A percentile compares a stretch with the other conserved stretches of the same genome.
Evolutionary conservation across 2,797 vertebrate species (phyloP).

Genomic region (Sciurus vulgaris): DNA sequence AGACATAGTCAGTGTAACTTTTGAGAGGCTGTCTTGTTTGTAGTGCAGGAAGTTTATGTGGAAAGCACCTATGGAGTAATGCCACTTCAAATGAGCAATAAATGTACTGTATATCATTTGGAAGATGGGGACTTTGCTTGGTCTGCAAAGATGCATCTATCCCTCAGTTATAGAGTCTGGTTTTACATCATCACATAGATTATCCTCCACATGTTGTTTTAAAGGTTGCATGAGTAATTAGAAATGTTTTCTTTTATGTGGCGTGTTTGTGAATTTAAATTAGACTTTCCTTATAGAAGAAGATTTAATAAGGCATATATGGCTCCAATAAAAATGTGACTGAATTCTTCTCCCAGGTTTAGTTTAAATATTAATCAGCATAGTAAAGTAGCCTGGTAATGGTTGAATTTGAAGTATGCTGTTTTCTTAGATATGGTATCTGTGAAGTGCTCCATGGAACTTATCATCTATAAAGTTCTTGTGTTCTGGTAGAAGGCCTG

Average conservation of each 20-base stretch:
- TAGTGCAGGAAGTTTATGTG: constrained; percentile 17
- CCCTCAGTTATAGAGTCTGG: constrained; percentile 41
- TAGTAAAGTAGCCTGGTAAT: not conserved
- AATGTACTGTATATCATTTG: constrained; percentile 29
- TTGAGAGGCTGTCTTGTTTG: constrained; percentile 42
- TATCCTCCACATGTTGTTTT: too few species aligned
- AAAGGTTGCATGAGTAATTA: too few species aligned
- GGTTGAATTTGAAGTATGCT: not conserved
- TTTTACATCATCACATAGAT: not conserved
- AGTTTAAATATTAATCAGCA: not conserved
- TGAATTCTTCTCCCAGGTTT: not conserved
- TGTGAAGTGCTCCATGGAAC: not conserved
- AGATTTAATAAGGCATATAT: constrained; percentile 1
- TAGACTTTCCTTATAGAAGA: constrained; percentile 60
- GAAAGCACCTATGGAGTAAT: constrained; percentile 42
- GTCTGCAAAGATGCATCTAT: not conserved
- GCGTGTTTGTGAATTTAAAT: constrained; percentile 39
- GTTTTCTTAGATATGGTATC: not conserved
- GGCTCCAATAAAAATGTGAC: not conserved
- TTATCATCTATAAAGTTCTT: not conserved
- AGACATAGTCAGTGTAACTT: too few species aligned
- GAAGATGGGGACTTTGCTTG: constrained; percentile 22
- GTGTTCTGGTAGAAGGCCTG: not conserved
- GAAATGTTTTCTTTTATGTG: too few species aligned
- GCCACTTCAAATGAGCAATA: constrained; percentile 15